Conservation (phyloP, 2,888 invertebrate genomes). For the Cataglyphis livida region DNA sequence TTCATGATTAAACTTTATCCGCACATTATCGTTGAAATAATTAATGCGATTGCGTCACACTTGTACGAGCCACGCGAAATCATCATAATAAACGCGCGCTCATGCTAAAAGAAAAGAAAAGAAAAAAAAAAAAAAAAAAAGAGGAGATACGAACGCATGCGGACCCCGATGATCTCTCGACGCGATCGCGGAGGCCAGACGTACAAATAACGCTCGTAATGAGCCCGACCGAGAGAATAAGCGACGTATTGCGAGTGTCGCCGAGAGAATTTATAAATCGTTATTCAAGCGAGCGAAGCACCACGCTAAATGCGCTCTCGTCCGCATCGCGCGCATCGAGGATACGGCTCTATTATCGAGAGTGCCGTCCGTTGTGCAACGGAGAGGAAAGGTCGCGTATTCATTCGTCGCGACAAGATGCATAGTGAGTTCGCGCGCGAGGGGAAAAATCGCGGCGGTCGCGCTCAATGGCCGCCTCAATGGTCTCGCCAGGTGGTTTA, state of each 20-base stretch:
- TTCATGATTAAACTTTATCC: conserved; percentile 25
- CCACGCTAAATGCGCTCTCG: conserved; percentile 16
- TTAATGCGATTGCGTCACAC: conserved; percentile 34
- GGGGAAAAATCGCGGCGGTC: conserved; percentile 56
- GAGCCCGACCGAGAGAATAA: conserved; percentile 35
- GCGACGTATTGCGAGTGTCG: conserved; percentile 19
- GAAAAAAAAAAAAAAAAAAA: background rate
- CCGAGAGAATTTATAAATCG: conserved; percentile 59
- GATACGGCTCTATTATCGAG: conserved; percentile 56
- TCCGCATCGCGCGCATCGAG: conserved; percentile 33
- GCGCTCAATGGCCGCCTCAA: conserved; percentile 51
- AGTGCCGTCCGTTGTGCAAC: conserved; percentile 56
- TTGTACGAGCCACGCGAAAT: background rate
- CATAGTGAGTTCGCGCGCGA: conserved; percentile 47
- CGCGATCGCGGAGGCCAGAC: conserved; percentile 25
- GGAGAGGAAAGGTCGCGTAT: conserved; percentile 58
- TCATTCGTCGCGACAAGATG: conserved; percentile 49
- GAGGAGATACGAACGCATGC: background rate
- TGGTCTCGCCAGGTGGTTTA: conserved; percentile 49
- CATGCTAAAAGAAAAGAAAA: background rate
- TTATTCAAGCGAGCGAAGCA: conserved; percentile 50
- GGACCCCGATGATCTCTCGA: conserved; percentile 26
- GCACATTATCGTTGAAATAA: conserved; percentile 17
- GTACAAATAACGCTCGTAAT: conserved; percentile 46
- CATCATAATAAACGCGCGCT: conserved; percentile 13